Percentiles rank a stretch among this genome's conserved stretches.
Evolutionary conservation across 2,113 vertebrate genomes (phyloP).

Genomic region (Psilopsiagon aurifrons): DNA sequence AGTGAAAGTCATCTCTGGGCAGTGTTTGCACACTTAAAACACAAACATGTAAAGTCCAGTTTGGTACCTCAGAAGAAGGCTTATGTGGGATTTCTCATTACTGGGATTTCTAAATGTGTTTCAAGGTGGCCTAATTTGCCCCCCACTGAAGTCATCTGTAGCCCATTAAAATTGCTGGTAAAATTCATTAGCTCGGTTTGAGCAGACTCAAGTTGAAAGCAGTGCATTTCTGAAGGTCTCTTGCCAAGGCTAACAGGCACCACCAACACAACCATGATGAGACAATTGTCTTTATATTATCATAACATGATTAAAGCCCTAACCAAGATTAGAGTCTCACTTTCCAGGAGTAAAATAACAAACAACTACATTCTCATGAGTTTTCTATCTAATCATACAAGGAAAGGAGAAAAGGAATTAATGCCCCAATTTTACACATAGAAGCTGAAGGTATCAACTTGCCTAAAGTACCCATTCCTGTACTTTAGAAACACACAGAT

Average conservation of each 20-base stretch:
- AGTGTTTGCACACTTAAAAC: fast-evolving
- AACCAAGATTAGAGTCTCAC: background rate
- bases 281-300: background rate
- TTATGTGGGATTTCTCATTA: background rate
- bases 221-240: background rate
- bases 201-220: background rate
- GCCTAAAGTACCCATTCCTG: background rate
- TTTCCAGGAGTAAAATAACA: background rate
- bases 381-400: background rate
- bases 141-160: background rate
- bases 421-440: background rate
- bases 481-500: background rate
- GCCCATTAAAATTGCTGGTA: background rate
- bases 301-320: background rate
- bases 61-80: background rate
- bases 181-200: background rate
- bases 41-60: background rate
- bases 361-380: background rate
- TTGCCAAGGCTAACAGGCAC: background rate
- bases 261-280: background rate
- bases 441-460: background rate
- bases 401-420: background rate
- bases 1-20: background rate
- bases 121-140: background rate
- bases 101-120: background rate